Percentiles rank a stretch among this genome's conserved stretches.
Conservation (phyloP, 2,797 vertebrate genomes). For the Danio tinwini region DNA sequence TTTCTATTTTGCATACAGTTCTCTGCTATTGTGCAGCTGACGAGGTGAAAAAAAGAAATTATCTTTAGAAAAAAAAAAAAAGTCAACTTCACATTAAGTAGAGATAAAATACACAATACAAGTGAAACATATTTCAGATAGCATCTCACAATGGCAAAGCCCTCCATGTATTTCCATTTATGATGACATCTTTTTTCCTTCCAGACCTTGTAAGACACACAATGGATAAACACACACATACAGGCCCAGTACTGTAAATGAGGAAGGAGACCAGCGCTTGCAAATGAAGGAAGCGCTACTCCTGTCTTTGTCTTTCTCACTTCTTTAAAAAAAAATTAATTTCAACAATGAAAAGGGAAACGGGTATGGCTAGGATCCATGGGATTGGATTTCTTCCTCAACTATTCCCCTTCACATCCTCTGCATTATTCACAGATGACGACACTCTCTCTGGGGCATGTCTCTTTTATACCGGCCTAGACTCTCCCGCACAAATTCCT, state of each 20-base stretch:
- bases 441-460: slow-evolving; percentile 48
- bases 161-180: slow-evolving; percentile 39
- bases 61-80: background rate
- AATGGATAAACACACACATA: slow-evolving; percentile 48
- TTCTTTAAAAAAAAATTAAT: slow-evolving; percentile 39
- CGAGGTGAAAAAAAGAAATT: background rate
- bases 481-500: slow-evolving; percentile 51
- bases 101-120: slow-evolving; percentile 11
- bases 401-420: slow-evolving; percentile 57
- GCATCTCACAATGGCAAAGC: slow-evolving; percentile 28
- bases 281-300: slow-evolving; percentile 61
- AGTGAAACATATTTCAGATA: slow-evolving; percentile 31
- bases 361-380: slow-evolving; percentile 44
- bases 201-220: slow-evolving; percentile 61
- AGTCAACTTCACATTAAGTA: slow-evolving; percentile 2
- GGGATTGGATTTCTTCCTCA: slow-evolving; percentile 57
- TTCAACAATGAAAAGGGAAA: slow-evolving; percentile 63
- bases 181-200: slow-evolving; percentile 46
- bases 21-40: slow-evolving; percentile 1
- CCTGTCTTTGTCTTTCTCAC: slow-evolving; percentile 56
- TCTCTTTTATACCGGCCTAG: slow-evolving; percentile 13
- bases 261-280: slow-evolving; percentile 50
- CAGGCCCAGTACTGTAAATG: slow-evolving; percentile 49
- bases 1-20: slow-evolving; percentile 39
- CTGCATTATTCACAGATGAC: slow-evolving; percentile 60